phyloP scores from a whole-genome alignment of 2,888 invertebrate genomes.

The Pterostichus niger region DNA sequence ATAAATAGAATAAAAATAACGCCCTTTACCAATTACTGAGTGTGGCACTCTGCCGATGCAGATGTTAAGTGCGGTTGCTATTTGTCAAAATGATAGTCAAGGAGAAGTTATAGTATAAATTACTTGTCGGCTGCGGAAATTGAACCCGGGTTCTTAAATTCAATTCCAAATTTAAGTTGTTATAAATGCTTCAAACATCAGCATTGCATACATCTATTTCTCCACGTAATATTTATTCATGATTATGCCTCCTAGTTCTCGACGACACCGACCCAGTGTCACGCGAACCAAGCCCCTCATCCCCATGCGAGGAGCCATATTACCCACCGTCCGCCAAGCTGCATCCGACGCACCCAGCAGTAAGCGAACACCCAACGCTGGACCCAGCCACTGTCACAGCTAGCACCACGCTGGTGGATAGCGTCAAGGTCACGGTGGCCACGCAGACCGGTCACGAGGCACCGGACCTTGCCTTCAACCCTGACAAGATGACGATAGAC shows the following conservation, averaged over 20 bases:
- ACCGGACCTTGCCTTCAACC: conserved; percentile 83
- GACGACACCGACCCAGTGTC: conserved; percentile 76
- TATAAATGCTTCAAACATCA: no score
- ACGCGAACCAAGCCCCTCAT: conserved; percentile 86
- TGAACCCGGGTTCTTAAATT: no score
- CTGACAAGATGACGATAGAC: conserved; percentile 88
- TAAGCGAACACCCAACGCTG: conserved; percentile 70
- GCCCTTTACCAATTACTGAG: no score
- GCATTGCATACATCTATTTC: no score
- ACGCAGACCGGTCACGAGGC: conserved; percentile 92
- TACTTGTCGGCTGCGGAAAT: no score
- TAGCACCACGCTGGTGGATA: conserved; percentile 75
- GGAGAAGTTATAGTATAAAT: no score
- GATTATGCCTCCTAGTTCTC: neutral
- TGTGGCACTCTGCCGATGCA: no score
- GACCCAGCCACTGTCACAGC: conserved; percentile 73
- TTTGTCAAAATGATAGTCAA: no score
- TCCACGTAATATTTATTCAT: no score
- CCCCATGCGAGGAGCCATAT: conserved; percentile 81
- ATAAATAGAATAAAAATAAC: no score
- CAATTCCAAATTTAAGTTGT: no score
- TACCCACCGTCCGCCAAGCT: conserved; percentile 72
- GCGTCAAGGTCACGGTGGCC: conserved; percentile 85
- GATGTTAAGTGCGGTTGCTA: no score
- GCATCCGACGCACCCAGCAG: conserved; percentile 75